Evolutionary conservation across 2,113 vertebrate genomes (phyloP).

Genomic region (Grantiella picta): DNA sequence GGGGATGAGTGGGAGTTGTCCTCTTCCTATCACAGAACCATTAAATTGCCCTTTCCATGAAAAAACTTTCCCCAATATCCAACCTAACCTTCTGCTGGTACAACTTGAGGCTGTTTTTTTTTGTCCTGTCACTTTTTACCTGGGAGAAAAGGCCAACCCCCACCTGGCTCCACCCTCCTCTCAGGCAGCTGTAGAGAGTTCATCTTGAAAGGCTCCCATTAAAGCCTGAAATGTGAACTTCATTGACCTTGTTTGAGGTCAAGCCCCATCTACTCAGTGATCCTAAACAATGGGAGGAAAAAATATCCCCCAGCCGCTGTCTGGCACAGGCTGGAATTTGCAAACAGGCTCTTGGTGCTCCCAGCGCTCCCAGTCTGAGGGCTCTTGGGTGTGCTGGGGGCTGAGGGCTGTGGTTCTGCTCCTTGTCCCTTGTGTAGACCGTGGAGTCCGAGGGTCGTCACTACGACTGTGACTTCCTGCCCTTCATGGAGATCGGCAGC

Average conservation of each 20-base stretch:
- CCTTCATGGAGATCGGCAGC: constrained; percentile 94
- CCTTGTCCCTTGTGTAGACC: constrained; percentile 67
- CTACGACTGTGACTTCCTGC: constrained; percentile 91
- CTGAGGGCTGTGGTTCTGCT: not conserved
- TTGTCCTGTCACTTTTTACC: not conserved
- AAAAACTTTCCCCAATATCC: not conserved
- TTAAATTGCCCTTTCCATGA: rapidly evolving
- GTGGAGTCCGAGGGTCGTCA: constrained; percentile 87
- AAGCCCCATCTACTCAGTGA: not conserved
- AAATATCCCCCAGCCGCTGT: rapidly evolving
- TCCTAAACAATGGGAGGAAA: not conserved
- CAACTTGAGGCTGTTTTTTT: not conserved
- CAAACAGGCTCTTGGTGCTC: not conserved
- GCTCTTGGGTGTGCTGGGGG: rapidly evolving
- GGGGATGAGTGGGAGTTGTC: not conserved
- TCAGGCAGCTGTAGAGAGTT: not conserved
- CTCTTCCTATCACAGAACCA: not conserved
- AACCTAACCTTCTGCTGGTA: not conserved
- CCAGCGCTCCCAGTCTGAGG: not conserved
- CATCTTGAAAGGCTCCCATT: not conserved
- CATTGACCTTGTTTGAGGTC: not conserved
- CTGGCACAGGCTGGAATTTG: not conserved
- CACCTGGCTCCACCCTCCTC: not conserved
- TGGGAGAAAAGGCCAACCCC: not conserved
- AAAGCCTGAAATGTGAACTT: not conserved